Base-by-base conservation (phyloP, 1,140 invertebrate genomes). In the Venustaconcha ellipsiformis region DNA sequence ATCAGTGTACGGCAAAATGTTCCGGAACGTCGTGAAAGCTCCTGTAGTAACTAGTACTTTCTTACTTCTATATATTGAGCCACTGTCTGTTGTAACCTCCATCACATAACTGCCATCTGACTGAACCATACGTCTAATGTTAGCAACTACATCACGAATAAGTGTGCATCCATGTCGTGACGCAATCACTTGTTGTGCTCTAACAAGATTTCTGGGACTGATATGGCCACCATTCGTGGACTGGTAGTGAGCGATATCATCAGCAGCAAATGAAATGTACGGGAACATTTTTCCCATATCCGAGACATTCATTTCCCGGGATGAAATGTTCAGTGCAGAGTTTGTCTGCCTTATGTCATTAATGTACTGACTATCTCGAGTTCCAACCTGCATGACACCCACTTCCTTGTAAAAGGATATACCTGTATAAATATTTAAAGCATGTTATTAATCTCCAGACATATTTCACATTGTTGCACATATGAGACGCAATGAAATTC, bases 41-140 rank as follows among this genome's bases (percentile, higher is more conserved):
- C 82, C 82, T 15, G 83, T 83, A 3, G 83, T 77, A 14, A 82
- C 26, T 1, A 82, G 62, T 55, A 82, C 81, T 57, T 76, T 76
- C 17, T 72, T 72, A 6, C 76, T 65, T 13, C 57, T 15, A 37
- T 81, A 63, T 26, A n/a, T 37, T 17, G 11, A 55, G 11, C 81
- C 76, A 58, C 37, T 48, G 18, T 80, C 78, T 15, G 78, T 82
- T 12, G 74, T 30, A 15, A 84, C 70, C 48, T 17, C 48, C 82
- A 82, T 79, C 11, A 75, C 30, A 58, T 74, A 74, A 17, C 23
- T 56, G 14, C 72, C 70, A 30, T 64, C 58, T 63, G 58, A 37
- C 26, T 18, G 20, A 14, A 74, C 75, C 55, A 67, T 48, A 30
- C 74, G 58, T 1, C 20, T 20, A 4, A 81, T 71, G 18, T 62